Evolutionary conservation across 2,113 vertebrate genomes (phyloP).

Genomic region (Gobiocypris rarus): DNA sequence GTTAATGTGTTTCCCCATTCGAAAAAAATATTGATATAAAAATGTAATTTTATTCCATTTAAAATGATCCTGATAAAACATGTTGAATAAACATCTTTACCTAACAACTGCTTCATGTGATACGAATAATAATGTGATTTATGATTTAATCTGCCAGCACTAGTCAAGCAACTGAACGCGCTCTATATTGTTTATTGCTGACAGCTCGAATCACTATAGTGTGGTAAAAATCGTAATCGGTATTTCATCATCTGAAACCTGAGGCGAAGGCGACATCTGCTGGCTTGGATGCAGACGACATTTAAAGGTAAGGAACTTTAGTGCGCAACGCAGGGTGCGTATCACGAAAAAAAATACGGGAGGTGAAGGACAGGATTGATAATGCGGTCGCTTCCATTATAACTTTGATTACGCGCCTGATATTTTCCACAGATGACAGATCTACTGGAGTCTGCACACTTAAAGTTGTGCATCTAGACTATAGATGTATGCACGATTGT

Average conservation of each 20-base stretch:
- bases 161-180: background rate
- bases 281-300: slow-evolving; percentile 52
- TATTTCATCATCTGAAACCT: slow-evolving; percentile 59
- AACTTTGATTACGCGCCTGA: slow-evolving; percentile 15
- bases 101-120: background rate
- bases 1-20: no score
- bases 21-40: no score
- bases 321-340: slow-evolving; percentile 34
- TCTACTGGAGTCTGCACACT: background rate
- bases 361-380: slow-evolving; percentile 25
- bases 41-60: no score
- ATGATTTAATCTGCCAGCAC: background rate
- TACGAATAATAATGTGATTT: background rate
- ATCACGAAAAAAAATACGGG: slow-evolving; percentile 8
- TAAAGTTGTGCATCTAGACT: background rate
- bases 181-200: background rate
- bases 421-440: background rate
- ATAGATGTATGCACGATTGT: background rate
- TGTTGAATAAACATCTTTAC: background rate
- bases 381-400: background rate
- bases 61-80: no score
- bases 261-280: slow-evolving; percentile 70
- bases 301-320: slow-evolving; percentile 69
- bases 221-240: slow-evolving; percentile 62
- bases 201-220: background rate